These are phyloP conservation scores for Callyntrura guangdongensis DNA, from an alignment of 2,888 invertebrate species.

Conservation along the genomic window DNA sequence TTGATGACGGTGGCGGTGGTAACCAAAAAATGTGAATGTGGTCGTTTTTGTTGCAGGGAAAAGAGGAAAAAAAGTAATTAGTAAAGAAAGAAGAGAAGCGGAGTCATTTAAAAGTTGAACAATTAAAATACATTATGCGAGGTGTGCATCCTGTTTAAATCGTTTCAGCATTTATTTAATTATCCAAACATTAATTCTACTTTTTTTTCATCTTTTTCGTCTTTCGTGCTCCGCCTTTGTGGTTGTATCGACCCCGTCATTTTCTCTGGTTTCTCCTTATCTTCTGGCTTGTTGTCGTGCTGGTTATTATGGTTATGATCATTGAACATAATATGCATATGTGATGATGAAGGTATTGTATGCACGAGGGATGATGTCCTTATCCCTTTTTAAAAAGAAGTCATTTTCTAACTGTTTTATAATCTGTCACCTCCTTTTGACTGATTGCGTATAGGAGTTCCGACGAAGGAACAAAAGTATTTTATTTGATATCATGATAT, in stretches of 20 bases:
- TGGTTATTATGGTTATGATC: slow-evolving; percentile 20
- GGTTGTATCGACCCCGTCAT: slow-evolving; percentile 41
- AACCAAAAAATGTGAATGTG: neutral
- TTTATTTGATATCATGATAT: slow-evolving; percentile 26
- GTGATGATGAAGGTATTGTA: neutral
- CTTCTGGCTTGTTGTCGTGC: slow-evolving; percentile 18
- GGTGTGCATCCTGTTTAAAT: slow-evolving; percentile 49
- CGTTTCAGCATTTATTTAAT: slow-evolving; percentile 58
- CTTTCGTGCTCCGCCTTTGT: neutral
- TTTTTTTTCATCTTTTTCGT: slow-evolving; percentile 30
- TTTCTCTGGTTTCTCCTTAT: slow-evolving; percentile 35
- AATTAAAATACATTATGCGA: slow-evolving; percentile 48
- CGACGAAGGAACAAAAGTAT: neutral
- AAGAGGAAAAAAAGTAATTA: slow-evolving; percentile 45
- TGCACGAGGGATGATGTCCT: neutral
- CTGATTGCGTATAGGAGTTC: slow-evolving; percentile 36
- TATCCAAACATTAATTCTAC: slow-evolving; percentile 56
- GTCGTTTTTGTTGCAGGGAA: slow-evolving; percentile 25
- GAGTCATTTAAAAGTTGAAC: slow-evolving; percentile 49
- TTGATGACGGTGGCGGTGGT: neutral
- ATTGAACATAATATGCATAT: neutral
- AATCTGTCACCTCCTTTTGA: slow-evolving; percentile 21
- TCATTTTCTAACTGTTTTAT: slow-evolving; percentile 22
- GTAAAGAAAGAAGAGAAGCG: slow-evolving; percentile 27
- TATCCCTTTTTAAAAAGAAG: neutral